Evolutionary conservation across 2,888 invertebrate genomes (phyloP), one percentile per base, ranked within the genome.

Genomic region (Nemapogon koenigi): DNA sequence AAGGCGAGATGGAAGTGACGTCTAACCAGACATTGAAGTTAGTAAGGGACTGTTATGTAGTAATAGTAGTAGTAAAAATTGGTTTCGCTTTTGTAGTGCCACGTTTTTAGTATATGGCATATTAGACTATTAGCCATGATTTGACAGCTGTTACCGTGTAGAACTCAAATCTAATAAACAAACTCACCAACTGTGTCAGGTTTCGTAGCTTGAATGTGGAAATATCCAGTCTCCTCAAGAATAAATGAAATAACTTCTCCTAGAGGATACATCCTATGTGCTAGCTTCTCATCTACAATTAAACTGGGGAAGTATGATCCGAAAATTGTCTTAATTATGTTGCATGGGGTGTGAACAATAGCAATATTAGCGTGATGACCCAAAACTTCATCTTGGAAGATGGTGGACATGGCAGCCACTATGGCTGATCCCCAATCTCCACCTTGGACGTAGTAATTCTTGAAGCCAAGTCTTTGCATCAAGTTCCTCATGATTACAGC

Each of bases 181-280:
- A 13, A 47, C 66, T 56, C 56, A 86, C 91, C 92, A 40, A 90
- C 69, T 1, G 94, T 94, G 53, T 95, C 94, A 10, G 95, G 94
- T 57, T 93, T 94, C 0, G 91, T 90, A 0, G 91, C 83, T 58
- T 95, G 94, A 4, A 93, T 49, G 55, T 93, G 92, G 48, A 89
- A 48, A 43, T 57, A 83, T 2, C 41, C 41, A 15, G 19, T 16
- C 15, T 41, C 41, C 25, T 38, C 35, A 18, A 41, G 11, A 6
- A 30, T 16, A 14, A 27, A 14, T 7, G 35, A 26, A 16, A 41
- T 18, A 4, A 8, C 11, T 2, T 18, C 8, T 3, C 27, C 13
- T 7, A 30, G 31, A 0, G 42, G 42, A 19, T 42, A 42, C 42
- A 42, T 42, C 8, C 42, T 36, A 4, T 22, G n/a, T 3, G 22